Evolutionary conservation across 2,797 vertebrate genomes (phyloP), one percentile per base, ranked within the genome.

Genomic region (Parotocinclus haroldoi): DNA sequence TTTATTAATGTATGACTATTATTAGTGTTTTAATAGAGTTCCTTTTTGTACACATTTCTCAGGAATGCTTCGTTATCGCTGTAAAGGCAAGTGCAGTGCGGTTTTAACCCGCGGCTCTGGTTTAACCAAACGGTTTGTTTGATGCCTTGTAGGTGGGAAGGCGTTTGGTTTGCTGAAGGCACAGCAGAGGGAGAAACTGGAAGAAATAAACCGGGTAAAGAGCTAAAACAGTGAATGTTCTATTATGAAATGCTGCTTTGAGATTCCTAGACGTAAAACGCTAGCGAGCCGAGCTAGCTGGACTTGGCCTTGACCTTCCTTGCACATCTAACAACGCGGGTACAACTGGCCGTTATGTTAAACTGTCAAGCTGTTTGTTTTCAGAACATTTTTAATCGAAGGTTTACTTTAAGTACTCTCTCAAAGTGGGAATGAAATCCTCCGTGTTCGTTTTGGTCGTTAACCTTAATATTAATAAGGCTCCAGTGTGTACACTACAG

Each of bases 181-280:
- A 54, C 92, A 93, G 75, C 93, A 94, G 61, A 86, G 89, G 78
- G 89, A 88, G 46, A 89, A 85, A 76, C 67, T 94, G 82, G 92
- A 93, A 16, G 92, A 94, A 78, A 89, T 96, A 69, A 96, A 95
- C 82, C 83, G 93, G 93, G 94, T 96, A 85, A 68, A 84, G 0
- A n/a, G 9, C 10, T 1, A 7, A 16, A n/a, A 14, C 48, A 14
- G 14, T n/a, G 48, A 1, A 49, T 49, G n/a, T 49, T 8, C 7
- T 9, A n/a, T 49, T n/a, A 8, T 49, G 1, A 14, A 14, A 8
- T n/a, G 48, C n/a, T 2, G 6, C n/a, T 27, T 27, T 27, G 44
- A 46, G n/a, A 12, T 4, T 46, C 7, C 14, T n/a, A 16, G 2
- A 3, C 7, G 8, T 6, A 49, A 57, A 52, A 65, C 13, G 69